These are phyloP conservation scores for Lepidurus couesii DNA, from an alignment of 1,140 invertebrate species.

Conservation along the genomic window DNA sequence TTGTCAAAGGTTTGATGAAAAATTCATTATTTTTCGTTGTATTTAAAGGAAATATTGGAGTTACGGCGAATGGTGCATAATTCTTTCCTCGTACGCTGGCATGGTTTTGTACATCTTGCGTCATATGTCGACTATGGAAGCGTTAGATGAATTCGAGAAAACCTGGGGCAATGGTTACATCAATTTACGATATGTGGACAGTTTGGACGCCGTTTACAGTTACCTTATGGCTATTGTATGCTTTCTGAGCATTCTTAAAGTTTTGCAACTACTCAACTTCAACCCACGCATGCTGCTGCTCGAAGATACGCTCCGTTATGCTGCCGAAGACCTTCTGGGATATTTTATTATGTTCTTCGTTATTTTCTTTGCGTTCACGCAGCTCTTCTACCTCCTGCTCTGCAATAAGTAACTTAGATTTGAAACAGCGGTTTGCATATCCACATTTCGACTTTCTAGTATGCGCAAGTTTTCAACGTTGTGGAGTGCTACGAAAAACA, in stretches of 20 bases:
- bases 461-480: background rate
- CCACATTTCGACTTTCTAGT: background rate
- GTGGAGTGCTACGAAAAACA: background rate
- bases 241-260: conserved; percentile 25
- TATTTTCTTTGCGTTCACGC: conserved; percentile 16
- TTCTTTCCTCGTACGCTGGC: conserved; percentile 8
- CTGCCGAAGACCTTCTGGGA: conserved; percentile 10
- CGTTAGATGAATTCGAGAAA: conserved; percentile 15
- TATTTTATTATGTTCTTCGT: conserved; percentile 18
- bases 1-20: background rate
- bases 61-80: conserved; percentile 2
- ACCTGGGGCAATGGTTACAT: conserved; percentile 23
- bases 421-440: background rate
- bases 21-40: conserved; percentile 32
- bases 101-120: conserved; percentile 26
- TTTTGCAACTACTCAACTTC: conserved; percentile 28
- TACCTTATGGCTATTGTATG: conserved; percentile 2
- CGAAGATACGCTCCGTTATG: background rate
- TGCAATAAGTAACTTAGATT: conserved; percentile 14
- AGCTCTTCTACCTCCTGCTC: conserved; percentile 17
- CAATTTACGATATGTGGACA: conserved; percentile 30
- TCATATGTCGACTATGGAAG: conserved; percentile 12
- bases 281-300: conserved; percentile 23
- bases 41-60: conserved; percentile 35
- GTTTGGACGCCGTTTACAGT: conserved; percentile 29